Evolutionary conservation across 2,113 vertebrate species (phyloP).

Genomic region (Microcebus lehilahytsara): DNA sequence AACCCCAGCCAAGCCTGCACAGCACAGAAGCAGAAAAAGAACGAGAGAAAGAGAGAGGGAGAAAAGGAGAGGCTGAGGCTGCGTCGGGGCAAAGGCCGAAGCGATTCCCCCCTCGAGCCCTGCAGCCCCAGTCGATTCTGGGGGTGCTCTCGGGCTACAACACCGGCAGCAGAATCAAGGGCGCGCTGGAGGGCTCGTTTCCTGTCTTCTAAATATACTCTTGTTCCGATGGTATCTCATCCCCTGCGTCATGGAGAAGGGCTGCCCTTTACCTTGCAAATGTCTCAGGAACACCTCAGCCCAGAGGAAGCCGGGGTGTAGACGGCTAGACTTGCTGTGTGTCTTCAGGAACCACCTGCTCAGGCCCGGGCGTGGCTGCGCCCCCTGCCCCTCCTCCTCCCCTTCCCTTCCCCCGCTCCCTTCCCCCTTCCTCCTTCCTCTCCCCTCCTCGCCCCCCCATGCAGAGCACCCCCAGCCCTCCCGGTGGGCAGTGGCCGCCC

Average conservation of each 20-base stretch:
- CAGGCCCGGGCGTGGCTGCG: rapidly evolving
- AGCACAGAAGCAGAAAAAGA: conserved; percentile 68
- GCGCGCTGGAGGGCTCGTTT: conserved; percentile 73
- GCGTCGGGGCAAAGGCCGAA: conserved; percentile 57
- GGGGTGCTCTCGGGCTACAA: conserved; percentile 65
- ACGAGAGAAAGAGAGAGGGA: conserved; percentile 55
- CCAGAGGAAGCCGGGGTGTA: not conserved
- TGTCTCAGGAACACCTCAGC: conserved; percentile 22
- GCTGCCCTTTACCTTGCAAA: conserved; percentile 56
- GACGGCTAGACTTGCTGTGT: not conserved
- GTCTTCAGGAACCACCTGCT: not conserved
- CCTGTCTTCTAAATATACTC: conserved; percentile 77
- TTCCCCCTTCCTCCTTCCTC: not conserved
- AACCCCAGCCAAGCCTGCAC: conserved; percentile 64
- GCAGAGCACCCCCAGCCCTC: not conserved
- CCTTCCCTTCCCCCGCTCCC: not conserved
- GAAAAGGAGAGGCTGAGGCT: conserved; percentile 71
- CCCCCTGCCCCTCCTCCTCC: not conserved
- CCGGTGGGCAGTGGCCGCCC: not conserved
- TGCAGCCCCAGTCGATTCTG: conserved; percentile 69
- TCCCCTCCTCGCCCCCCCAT: not conserved
- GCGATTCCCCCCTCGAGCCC: conserved; percentile 69
- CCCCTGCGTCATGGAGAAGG: conserved; percentile 69
- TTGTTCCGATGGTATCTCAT: conserved; percentile 65
- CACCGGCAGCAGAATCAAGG: conserved; percentile 67